These are phyloP conservation scores for Corythaeola cristata DNA, from an alignment of 2,113 vertebrate genomes.

Conservation along the genomic window DNA sequence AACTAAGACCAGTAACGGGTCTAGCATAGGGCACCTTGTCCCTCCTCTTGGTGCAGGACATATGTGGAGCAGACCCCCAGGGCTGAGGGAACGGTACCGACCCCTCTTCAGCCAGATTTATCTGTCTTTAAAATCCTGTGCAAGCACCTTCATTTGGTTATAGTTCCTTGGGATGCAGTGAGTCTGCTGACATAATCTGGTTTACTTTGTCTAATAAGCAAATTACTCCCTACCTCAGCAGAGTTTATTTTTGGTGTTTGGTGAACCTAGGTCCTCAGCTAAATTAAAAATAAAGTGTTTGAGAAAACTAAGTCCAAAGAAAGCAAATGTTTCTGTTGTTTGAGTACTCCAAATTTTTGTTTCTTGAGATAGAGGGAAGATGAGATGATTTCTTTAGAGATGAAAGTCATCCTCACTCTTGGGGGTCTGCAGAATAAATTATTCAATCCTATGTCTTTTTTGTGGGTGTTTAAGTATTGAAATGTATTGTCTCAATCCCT, in stretches of 20 bases:
- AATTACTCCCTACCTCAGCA: not conserved
- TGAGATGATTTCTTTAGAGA: not conserved
- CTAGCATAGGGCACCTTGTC: not conserved
- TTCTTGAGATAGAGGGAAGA: not conserved
- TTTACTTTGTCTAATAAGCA: not conserved
- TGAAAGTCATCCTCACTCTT: not conserved
- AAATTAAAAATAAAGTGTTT: not conserved
- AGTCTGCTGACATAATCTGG: not conserved
- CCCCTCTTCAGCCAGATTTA: not conserved
- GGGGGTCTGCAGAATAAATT: not conserved
- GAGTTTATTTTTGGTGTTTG: not conserved
- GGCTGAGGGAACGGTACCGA: not conserved
- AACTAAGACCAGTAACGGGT: not conserved
- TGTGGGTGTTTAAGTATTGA: not conserved
- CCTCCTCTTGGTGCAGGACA: not conserved
- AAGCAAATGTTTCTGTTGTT: not conserved
- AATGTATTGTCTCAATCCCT: not conserved
- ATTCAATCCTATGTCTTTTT: not conserved
- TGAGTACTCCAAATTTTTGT: not conserved
- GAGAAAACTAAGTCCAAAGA: not conserved
- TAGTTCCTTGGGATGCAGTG: not conserved
- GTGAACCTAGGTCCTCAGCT: not conserved
- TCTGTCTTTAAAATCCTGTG: not conserved
- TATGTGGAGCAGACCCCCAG: not conserved
- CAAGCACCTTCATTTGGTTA: not conserved